A percentile compares a stretch with the other conserved stretches of the same genome.
Conservation (phyloP, 2,113 vertebrate species). For the Oxygymnocypris stewartii region DNA sequence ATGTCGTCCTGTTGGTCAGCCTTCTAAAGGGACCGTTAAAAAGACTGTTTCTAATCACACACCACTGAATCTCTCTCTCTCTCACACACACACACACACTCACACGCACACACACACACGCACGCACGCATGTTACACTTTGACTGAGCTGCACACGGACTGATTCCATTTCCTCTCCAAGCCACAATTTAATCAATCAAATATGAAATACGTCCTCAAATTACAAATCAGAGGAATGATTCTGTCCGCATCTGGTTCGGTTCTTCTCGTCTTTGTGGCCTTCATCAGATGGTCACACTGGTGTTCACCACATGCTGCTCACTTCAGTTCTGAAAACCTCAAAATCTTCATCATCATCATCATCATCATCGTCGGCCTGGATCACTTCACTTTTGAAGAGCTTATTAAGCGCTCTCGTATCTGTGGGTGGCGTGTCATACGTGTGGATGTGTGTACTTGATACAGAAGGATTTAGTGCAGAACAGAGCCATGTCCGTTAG, state of each 20-base stretch:
- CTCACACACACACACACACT: background rate
- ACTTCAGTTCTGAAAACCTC: constrained; percentile 22
- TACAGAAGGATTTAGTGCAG: background rate
- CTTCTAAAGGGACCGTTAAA: constrained; percentile 81
- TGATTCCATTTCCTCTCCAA: constrained; percentile 30
- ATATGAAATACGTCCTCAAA: constrained; percentile 10
- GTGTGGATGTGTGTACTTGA: background rate
- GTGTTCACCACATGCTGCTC: constrained; percentile 35
- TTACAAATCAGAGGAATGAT: background rate
- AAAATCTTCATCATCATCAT: constrained; percentile 39
- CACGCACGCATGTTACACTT: background rate
- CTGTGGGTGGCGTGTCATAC: constrained; percentile 1
- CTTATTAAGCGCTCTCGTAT: background rate
- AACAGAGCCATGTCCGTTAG: background rate
- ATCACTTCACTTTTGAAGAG: constrained; percentile 1
- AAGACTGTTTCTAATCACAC: constrained; percentile 70
- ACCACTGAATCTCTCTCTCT: constrained; percentile 19
- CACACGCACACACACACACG: background rate
- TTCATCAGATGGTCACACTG: background rate
- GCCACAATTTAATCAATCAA: constrained; percentile 9
- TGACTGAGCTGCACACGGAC: constrained; percentile 19
- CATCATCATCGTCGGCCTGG: background rate
- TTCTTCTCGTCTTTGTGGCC: background rate
- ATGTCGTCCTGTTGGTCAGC: constrained; percentile 74
- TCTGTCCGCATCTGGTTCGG: constrained; percentile 13